Evolutionary conservation across 2,888 invertebrate genomes (phyloP).

Genomic region (Therioaphis trifolii): DNA sequence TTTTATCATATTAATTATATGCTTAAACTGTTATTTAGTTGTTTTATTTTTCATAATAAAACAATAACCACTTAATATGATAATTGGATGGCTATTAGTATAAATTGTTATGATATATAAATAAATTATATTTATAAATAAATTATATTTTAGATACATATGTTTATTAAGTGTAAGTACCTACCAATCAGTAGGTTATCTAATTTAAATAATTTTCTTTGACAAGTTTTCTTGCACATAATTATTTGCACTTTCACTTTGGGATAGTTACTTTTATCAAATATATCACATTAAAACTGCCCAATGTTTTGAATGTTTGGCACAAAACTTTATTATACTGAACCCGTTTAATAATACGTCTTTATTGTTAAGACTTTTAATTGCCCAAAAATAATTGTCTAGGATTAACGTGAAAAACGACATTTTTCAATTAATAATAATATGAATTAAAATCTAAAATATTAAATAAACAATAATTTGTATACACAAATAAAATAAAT

Average conservation of each 20-base stretch:
- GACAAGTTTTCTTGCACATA: conserved; percentile 25
- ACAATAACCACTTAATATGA: conserved; percentile 49
- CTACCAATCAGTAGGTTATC: conserved; percentile 6
- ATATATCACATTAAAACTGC: conserved; percentile 61
- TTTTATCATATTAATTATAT: neutral
- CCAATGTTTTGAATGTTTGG: conserved; percentile 55
- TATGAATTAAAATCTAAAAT: conserved; percentile 56
- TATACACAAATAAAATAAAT: conserved; percentile 62
- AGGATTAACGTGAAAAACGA: conserved; percentile 25
- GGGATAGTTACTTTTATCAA: conserved; percentile 53
- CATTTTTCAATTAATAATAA: conserved; percentile 26
- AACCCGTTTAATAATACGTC: conserved; percentile 13
- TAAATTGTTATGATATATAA: conserved; percentile 1
- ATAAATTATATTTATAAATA: no score
- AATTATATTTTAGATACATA: conserved; percentile 1
- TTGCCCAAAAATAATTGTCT: conserved; percentile 52
- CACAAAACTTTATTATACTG: conserved; percentile 51
- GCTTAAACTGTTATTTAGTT: conserved; percentile 47
- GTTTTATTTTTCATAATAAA: conserved; percentile 29
- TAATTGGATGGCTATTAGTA: conserved; percentile 50
- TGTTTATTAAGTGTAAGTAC: neutral
- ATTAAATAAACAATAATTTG: conserved; percentile 60
- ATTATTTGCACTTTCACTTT: conserved; percentile 53
- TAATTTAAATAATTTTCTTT: conserved; percentile 21
- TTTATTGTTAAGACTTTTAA: conserved; percentile 31